Percentiles rank a stretch among this genome's conserved stretches.
Evolutionary conservation across 2,113 vertebrate genomes (phyloP).

Genomic region (Ciconia boyciana): DNA sequence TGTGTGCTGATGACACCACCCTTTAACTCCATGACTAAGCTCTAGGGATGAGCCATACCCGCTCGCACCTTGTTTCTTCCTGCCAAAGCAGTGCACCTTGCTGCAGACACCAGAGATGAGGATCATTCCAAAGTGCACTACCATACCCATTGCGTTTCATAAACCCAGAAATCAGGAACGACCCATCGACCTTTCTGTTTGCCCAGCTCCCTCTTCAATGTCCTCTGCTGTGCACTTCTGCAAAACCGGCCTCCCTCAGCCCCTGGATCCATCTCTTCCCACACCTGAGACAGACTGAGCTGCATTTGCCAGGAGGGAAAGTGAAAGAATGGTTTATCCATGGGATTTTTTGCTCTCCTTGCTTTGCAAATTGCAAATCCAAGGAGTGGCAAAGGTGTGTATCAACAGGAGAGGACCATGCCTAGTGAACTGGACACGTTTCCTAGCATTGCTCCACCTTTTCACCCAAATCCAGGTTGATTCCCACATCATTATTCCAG

Average conservation of each 20-base stretch:
- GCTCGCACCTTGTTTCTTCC: background rate
- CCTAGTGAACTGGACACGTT: background rate
- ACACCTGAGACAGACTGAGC: background rate
- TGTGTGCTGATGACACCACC: background rate
- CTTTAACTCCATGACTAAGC: conserved; percentile 20
- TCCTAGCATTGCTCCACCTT: background rate
- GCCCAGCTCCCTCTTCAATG: background rate
- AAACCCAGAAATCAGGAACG: background rate
- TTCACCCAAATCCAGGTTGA: background rate
- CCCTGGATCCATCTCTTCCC: background rate
- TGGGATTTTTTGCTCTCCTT: background rate
- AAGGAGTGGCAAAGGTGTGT: background rate
- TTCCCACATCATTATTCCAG: background rate
- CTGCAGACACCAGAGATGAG: background rate
- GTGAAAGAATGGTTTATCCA: background rate
- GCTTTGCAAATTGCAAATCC: background rate
- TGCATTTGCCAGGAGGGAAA: background rate
- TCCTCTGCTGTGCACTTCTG: background rate
- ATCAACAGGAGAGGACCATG: background rate
- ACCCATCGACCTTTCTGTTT: too few relatives aligned
- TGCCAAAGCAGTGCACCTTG: background rate
- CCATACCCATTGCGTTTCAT: rapidly evolving
- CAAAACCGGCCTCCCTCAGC: background rate
- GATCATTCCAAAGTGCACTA: background rate
- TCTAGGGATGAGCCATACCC: background rate